Conservation (phyloP, 2,113 vertebrate genomes). For the Tapirus terrestris region DNA sequence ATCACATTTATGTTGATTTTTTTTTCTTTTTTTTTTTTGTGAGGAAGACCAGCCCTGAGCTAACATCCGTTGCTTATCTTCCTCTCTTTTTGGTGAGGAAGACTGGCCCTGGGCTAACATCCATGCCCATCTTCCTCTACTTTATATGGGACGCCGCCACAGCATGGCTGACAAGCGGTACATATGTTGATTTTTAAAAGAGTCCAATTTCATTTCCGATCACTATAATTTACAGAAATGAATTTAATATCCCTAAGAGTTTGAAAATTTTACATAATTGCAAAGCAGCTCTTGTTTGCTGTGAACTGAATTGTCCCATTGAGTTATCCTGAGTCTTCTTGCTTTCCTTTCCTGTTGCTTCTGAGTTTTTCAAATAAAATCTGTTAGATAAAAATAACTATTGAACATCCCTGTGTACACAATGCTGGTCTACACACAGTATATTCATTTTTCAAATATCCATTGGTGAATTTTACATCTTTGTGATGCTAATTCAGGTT, state of each 20-base stretch:
- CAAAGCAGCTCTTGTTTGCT: background rate
- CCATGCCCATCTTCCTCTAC: too few relatives aligned
- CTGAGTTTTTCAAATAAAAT: background rate
- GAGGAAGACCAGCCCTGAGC: too few relatives aligned
- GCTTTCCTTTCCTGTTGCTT: background rate
- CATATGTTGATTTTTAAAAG: constrained; percentile 34
- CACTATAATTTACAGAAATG: constrained; percentile 8
- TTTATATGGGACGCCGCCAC: too few relatives aligned
- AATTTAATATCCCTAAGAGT: constrained; percentile 36
- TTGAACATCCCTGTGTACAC: background rate
- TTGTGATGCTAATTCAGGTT: background rate
- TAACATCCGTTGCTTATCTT: too few relatives aligned
- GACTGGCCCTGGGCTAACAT: too few relatives aligned
- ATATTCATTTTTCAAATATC: background rate
- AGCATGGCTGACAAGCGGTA: too few relatives aligned
- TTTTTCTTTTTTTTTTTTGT: too few relatives aligned
- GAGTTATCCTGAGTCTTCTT: background rate
- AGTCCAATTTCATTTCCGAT: constrained; percentile 33
- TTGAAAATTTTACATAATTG: constrained; percentile 43
- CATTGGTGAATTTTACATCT: background rate
- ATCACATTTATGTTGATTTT: constrained; percentile 22
- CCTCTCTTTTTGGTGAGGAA: too few relatives aligned
- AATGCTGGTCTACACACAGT: background rate
- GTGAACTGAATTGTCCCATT: constrained; percentile 17
- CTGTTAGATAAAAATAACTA: constrained; percentile 17